Conservation (phyloP, 2,888 invertebrate genomes). For the Disparrhopalites patrizii region DNA sequence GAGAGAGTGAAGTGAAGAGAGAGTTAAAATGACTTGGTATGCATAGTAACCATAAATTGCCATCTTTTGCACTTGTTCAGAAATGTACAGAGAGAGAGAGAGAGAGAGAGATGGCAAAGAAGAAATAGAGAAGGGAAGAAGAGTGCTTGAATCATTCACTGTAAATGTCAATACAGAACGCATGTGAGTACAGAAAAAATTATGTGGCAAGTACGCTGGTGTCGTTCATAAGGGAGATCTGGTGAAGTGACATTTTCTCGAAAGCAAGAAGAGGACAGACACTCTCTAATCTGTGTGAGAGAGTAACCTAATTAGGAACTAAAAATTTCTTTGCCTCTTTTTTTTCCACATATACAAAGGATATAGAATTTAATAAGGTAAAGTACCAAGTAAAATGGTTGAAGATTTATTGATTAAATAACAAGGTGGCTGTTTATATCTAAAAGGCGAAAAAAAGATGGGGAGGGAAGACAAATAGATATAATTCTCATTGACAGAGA, state of each 20-base stretch:
- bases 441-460: too few species aligned
- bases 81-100: too few species aligned
- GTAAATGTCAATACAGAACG: not conserved
- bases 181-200: not conserved
- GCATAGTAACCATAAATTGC: slow-evolving; percentile 24
- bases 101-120: too few species aligned
- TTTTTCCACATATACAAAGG: not conserved
- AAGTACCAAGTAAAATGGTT: not conserved
- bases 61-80: slow-evolving; percentile 17
- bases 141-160: not conserved
- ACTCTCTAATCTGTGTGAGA: too few species aligned
- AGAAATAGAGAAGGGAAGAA: too few species aligned
- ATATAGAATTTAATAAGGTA: slow-evolving; percentile 8
- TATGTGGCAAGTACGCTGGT: not conserved
- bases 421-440: too few species aligned
- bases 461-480: too few species aligned
- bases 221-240: not conserved
- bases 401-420: slow-evolving; percentile 16
- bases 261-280: too few species aligned
- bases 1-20: not conserved
- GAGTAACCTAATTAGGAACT: slow-evolving; percentile 27
- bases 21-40: slow-evolving; percentile 7
- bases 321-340: slow-evolving; percentile 8
- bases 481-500: not conserved
- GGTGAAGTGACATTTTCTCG: too few species aligned